These are phyloP conservation scores for Grammatotria lemairii DNA, from an alignment of 2,113 vertebrate genomes.

Conservation along the genomic window DNA sequence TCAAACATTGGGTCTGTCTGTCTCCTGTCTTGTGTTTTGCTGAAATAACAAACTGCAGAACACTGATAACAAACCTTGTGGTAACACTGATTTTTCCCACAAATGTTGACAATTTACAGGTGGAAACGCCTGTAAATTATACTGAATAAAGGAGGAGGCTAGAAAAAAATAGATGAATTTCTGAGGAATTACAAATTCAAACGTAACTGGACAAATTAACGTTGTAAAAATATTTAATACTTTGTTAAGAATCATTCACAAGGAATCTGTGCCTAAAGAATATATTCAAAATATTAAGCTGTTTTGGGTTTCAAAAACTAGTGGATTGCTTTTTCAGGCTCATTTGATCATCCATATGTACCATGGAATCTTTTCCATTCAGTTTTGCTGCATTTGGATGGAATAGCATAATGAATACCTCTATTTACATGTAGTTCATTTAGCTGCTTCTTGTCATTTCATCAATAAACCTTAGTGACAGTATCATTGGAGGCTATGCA, in stretches of 20 bases:
- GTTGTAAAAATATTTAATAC: neutral
- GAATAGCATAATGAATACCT: neutral
- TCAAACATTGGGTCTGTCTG: neutral
- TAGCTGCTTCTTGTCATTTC: neutral
- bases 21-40: neutral
- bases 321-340: neutral
- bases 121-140: neutral
- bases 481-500: neutral
- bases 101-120: neutral
- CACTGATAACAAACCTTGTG: neutral
- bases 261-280: neutral
- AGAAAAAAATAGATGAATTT: fast-evolving
- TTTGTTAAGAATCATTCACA: neutral
- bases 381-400: neutral
- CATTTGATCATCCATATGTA: neutral
- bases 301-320: neutral
- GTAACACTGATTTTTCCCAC: neutral
- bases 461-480: neutral
- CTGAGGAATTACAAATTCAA: neutral
- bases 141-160: neutral
- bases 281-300: neutral
- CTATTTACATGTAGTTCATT: neutral
- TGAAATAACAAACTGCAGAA: neutral
- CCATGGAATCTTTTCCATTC: neutral
- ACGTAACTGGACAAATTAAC: neutral